These are phyloP conservation scores for Mustelus asterias DNA, from an alignment of 2,113 vertebrate species.

Conservation along the genomic window DNA sequence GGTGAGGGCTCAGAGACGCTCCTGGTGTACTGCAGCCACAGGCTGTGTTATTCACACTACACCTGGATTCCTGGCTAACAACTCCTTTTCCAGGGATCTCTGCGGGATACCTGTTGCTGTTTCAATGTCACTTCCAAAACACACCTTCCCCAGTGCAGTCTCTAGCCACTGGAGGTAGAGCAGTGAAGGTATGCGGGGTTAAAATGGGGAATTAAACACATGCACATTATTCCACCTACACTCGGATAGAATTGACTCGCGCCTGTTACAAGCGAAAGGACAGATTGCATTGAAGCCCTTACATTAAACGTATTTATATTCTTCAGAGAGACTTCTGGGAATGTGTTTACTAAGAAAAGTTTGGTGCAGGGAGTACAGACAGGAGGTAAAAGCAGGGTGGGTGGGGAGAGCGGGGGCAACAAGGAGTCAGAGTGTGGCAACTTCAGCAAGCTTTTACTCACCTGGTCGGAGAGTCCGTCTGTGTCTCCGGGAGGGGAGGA, in stretches of 20 bases:
- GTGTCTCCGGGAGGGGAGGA: slow-evolving; percentile 2
- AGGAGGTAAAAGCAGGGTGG: neutral
- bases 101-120: neutral
- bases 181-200: neutral
- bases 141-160: neutral
- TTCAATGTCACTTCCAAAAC: neutral
- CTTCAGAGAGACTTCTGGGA: neutral
- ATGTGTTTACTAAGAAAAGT: too few relatives aligned
- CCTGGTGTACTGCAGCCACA: neutral
- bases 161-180: neutral
- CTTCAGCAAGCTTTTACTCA: neutral
- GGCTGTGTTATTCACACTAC: neutral
- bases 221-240: neutral
- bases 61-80: slow-evolving; percentile 5
- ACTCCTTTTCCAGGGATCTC: neutral
- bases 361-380: neutral
- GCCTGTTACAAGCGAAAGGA: neutral
- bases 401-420: neutral
- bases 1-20: neutral
- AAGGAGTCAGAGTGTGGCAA: neutral
- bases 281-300: neutral
- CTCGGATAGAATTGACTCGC: neutral
- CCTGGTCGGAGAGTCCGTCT: neutral
- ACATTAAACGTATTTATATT: neutral
- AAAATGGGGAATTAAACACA: too few relatives aligned